phyloP scores from a whole-genome alignment of 2,797 vertebrate genomes.

The Enteromius fasciolatus region DNA sequence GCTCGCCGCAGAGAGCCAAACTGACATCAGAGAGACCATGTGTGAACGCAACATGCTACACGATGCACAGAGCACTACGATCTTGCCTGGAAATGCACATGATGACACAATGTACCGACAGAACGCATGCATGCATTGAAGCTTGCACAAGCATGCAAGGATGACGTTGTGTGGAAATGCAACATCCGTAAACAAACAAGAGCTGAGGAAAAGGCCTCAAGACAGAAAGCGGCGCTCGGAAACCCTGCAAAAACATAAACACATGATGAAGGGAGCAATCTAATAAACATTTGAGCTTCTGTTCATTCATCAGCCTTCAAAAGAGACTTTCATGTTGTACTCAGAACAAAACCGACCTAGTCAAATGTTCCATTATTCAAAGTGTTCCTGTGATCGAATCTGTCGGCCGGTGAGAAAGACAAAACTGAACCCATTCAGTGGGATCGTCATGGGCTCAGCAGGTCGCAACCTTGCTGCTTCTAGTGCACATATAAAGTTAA shows the following conservation, averaged over 20 bases:
- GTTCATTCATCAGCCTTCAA: slow-evolving; percentile 54
- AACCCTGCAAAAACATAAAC: slow-evolving; percentile 47
- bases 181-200: slow-evolving; percentile 1
- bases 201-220: slow-evolving; percentile 10
- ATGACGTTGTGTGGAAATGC: background rate
- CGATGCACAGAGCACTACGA: slow-evolving; percentile 42
- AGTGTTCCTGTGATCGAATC: slow-evolving; percentile 43
- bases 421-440: slow-evolving; percentile 40
- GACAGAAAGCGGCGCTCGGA: slow-evolving; percentile 21
- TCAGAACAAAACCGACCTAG: slow-evolving; percentile 27
- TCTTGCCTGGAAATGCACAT: slow-evolving; percentile 41
- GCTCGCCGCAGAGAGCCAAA: slow-evolving; percentile 69
- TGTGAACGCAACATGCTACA: slow-evolving; percentile 59
- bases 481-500: slow-evolving; percentile 18
- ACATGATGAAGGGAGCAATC: slow-evolving; percentile 30
- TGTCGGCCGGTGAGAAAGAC: slow-evolving; percentile 59
- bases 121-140: slow-evolving; percentile 13
- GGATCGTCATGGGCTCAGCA: slow-evolving; percentile 1
- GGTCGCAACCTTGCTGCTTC: slow-evolving; percentile 17
- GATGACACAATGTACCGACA: slow-evolving; percentile 45
- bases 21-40: slow-evolving; percentile 69
- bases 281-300: slow-evolving; percentile 54
- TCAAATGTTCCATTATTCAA: slow-evolving; percentile 64
- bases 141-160: slow-evolving; percentile 39
- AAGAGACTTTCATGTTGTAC: slow-evolving; percentile 29